phyloP scores from a whole-genome alignment of 2,797 vertebrate genomes.

The Crax fasciolata region DNA sequence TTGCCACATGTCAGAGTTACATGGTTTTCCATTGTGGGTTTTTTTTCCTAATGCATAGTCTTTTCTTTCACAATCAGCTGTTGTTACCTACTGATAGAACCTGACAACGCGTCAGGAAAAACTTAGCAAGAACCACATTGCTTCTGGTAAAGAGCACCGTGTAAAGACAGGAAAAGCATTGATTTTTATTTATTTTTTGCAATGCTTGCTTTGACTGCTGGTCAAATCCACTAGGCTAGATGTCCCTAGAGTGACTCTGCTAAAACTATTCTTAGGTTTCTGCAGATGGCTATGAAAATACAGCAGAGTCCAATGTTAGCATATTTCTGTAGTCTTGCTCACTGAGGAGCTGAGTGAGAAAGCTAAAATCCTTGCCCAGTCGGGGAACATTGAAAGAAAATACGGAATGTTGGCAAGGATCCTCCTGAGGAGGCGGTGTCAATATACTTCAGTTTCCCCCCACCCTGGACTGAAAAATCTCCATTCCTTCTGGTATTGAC shows the following conservation, averaged over 20 bases:
- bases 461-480: not conserved
- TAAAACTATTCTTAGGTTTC: not conserved
- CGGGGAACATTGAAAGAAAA: not conserved
- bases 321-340: not conserved
- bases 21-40: not conserved
- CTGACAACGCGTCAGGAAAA: constrained; percentile 58
- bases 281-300: not conserved
- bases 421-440: not conserved
- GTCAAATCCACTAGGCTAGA: not conserved
- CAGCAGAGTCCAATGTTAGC: not conserved
- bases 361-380: not conserved
- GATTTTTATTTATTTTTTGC: not conserved
- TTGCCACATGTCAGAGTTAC: constrained; percentile 47
- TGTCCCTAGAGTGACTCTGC: not conserved
- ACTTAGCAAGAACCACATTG: constrained; percentile 3
- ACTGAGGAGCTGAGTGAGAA: not conserved
- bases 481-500: not conserved
- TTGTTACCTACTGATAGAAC: constrained; percentile 47
- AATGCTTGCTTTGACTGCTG: not conserved
- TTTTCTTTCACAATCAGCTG: constrained; percentile 36
- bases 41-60: not conserved
- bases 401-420: not conserved
- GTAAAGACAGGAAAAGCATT: constrained; percentile 13
- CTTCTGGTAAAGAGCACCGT: constrained; percentile 1
- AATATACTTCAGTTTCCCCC: not conserved